These are phyloP conservation scores for Pyrocoelia pectoralis DNA, from an alignment of 2,888 invertebrate genomes.

Conservation along the genomic window DNA sequence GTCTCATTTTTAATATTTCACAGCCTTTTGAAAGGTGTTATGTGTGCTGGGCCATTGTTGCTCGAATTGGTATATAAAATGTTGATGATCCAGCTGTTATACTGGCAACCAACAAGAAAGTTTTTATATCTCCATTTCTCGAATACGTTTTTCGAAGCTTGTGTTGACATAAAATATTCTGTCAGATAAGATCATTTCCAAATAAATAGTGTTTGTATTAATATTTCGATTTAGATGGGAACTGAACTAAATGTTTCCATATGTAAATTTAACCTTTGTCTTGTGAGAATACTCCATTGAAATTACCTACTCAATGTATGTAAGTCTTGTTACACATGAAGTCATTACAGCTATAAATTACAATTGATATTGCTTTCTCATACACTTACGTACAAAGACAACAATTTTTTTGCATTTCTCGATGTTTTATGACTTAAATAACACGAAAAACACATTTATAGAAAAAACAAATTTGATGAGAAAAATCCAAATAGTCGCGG, in stretches of 20 bases:
- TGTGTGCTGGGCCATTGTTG: constrained; percentile 31
- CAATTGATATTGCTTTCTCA: too few relatives aligned
- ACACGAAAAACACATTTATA: too few relatives aligned
- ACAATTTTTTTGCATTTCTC: too few relatives aligned
- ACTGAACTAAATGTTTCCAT: not conserved
- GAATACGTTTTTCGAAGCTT: constrained; percentile 28
- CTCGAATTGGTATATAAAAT: constrained; percentile 32
- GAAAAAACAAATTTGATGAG: too few relatives aligned
- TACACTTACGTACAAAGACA: too few relatives aligned
- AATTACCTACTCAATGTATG: too few relatives aligned
- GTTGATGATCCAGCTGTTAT: constrained; percentile 34
- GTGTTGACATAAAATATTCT: constrained; percentile 29
- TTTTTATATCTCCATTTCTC: constrained; percentile 30
- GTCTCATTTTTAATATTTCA: constrained; percentile 31
- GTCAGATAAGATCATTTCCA: constrained; percentile 26
- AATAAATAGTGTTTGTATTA: constrained; percentile 24
- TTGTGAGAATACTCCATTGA: too few relatives aligned
- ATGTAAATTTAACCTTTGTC: not conserved
- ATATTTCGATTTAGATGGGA: constrained; percentile 16
- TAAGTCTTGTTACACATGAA: too few relatives aligned
- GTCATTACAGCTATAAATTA: too few relatives aligned
- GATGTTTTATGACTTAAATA: too few relatives aligned
- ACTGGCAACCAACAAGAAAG: constrained; percentile 25
- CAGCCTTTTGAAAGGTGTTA: constrained; percentile 33
- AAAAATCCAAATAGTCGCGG: too few relatives aligned